Evolutionary conservation across 1,140 invertebrate species (phyloP).

Genomic region (Drepana arcuata): DNA sequence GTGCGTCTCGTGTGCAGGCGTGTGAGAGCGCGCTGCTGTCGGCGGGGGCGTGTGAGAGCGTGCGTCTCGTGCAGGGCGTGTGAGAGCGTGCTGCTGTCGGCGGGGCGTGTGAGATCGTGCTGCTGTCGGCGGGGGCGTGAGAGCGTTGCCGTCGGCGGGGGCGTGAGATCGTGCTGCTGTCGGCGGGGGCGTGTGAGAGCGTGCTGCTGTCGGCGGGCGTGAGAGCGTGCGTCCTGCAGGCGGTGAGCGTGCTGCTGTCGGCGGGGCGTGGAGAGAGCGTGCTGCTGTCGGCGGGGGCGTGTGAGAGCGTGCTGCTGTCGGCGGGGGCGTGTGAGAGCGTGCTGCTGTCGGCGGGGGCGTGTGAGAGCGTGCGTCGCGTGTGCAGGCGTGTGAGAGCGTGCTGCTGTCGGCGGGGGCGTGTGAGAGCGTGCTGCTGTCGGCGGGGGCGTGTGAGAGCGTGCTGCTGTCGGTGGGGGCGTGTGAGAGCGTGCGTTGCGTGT

Average conservation of each 20-base stretch:
- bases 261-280: not conserved
- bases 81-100: too few relatives aligned
- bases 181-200: not conserved
- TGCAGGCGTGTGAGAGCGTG: not conserved
- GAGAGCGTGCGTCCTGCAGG: not conserved
- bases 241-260: not conserved
- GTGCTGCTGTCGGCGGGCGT: not conserved
- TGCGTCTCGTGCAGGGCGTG: too few relatives aligned
- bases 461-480: too few relatives aligned
- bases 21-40: too few relatives aligned
- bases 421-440: too few relatives aligned
- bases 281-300: not conserved
- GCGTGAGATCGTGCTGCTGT: not conserved
- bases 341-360: not conserved
- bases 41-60: too few relatives aligned
- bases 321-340: too few relatives aligned
- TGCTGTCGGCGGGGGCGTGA: too few relatives aligned
- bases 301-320: not conserved
- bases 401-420: too few relatives aligned
- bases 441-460: not conserved
- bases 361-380: not conserved
- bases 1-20: too few relatives aligned
- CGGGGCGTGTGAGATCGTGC: too few relatives aligned
- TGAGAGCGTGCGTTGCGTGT: too few relatives aligned
- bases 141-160: not conserved